Evolutionary conservation across 2,113 vertebrate species (phyloP).

Genomic region (Corythaixoides concolor): DNA sequence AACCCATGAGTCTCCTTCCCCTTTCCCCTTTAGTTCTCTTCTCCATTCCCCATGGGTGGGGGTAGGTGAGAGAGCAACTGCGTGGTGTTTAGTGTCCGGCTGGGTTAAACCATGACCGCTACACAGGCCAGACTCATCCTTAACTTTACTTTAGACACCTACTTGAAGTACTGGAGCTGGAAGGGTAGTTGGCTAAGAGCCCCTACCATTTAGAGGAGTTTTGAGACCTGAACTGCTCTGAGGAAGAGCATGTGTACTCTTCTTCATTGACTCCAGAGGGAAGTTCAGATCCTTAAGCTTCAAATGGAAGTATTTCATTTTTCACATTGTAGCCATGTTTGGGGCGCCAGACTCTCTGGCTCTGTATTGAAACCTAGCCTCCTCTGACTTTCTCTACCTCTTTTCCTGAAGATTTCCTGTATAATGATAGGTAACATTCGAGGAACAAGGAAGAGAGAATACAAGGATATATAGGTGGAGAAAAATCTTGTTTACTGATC

Average conservation of each 20-base stretch:
- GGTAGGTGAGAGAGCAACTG: too few species aligned
- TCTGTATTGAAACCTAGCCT: neutral
- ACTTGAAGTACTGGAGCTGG: neutral
- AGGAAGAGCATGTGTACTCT: neutral
- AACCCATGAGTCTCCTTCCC: too few species aligned
- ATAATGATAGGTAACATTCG: neutral
- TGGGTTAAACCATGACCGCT: neutral
- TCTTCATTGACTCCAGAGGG: neutral
- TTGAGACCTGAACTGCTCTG: neutral
- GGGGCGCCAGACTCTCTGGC: accelerated
- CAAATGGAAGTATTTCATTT: neutral
- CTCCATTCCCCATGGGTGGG: too few species aligned
- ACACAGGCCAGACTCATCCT: neutral
- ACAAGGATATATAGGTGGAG: neutral
- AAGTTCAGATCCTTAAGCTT: neutral
- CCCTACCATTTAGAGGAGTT: neutral
- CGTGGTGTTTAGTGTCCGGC: too few species aligned
- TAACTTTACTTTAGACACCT: neutral
- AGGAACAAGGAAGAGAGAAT: neutral
- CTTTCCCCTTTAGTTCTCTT: too few species aligned
- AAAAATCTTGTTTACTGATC: neutral
- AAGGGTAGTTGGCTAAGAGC: neutral
- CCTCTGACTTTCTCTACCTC: neutral
- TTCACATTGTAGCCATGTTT: neutral
- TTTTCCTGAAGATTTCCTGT: neutral